These are phyloP conservation scores for Drosophila phalerata DNA, from an alignment of 2,888 invertebrate species.

Conservation along the genomic window DNA sequence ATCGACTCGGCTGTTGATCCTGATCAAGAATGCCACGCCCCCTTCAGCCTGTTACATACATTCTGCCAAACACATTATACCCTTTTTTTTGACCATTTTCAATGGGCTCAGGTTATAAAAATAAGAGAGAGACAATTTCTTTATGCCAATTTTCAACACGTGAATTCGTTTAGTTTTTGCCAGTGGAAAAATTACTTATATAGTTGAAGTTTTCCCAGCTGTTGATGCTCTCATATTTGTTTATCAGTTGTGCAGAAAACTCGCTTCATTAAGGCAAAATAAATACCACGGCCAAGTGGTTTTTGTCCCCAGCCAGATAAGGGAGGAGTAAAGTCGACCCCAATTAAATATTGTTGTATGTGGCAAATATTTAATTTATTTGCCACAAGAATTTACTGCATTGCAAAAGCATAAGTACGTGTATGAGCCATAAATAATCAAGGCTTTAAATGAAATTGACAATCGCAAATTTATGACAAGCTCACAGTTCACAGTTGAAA, in stretches of 20 bases:
- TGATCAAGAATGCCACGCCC: too few relatives aligned
- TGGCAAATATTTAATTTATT: constrained; percentile 53
- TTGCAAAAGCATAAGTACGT: constrained; percentile 22
- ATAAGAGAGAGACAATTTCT: neutral
- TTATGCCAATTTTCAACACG: constrained; percentile 42
- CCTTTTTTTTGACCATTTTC: too few relatives aligned
- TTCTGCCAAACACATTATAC: too few relatives aligned
- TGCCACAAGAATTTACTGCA: constrained; percentile 38
- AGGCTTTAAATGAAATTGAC: constrained; percentile 62
- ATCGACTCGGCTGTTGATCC: too few relatives aligned
- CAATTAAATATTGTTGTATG: constrained; percentile 58
- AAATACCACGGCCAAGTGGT: constrained; percentile 73
- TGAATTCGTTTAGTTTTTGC: constrained; percentile 33
- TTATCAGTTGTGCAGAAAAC: constrained; percentile 64
- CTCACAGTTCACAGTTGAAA: constrained; percentile 34
- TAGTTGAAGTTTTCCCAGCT: constrained; percentile 55
- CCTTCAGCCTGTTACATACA: too few relatives aligned
- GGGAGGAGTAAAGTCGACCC: constrained; percentile 4
- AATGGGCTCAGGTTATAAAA: neutral
- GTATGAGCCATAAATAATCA: constrained; percentile 56
- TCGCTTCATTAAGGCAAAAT: constrained; percentile 76
- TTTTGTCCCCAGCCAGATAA: constrained; percentile 42
- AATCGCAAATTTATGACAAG: constrained; percentile 53
- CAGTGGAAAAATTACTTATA: constrained; percentile 3
- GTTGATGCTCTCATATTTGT: constrained; percentile 73